Evolutionary conservation across 2,797 vertebrate genomes (phyloP), one percentile per base, ranked within the genome.

Genomic region (Arrhamphus sclerolepis): DNA sequence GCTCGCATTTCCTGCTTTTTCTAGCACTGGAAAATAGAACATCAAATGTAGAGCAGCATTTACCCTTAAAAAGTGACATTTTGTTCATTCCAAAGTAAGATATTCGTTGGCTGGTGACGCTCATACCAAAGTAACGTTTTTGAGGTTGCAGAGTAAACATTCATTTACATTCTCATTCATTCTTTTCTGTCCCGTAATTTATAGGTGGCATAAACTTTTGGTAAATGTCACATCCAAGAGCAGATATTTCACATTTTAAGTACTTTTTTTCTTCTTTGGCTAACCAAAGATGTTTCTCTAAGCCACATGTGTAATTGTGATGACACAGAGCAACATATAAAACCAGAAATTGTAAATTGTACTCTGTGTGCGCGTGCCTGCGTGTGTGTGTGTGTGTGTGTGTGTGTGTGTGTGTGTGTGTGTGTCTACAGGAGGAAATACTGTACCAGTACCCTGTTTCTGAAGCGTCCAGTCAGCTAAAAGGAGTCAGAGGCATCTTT

Each of bases 401-500:
- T n/a, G n/a, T n/a, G n/a, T n/a, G n/a, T 6, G 24, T 6, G 28
- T 34, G 10, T 34, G 31, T 34, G 9, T 11, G 8, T 34, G 31
- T 34, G 31, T 34, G 10, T 72, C 2, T 68, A 40, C 71, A 93
- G 96, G 95, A 98, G 87, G 97, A 98, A 89, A 96, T 99, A 77
- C 78, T 97, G 82, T 99, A 98, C 88, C 94, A 95, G 82, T 99
- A 96, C 70, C 97, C 97, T 0, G 70, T 87, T 67, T 95, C 95
- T 29, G 95, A 96, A 70, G 94, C 94, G 1, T 96, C 96, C 46
- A 78, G 89, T 60, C 96, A 95, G 89, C 92, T 99, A 73, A 98
- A 95, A 84, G 95, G 93, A 44, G 93, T 98, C 56, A 89, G 97
- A 54, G 97, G 97, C 40, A 95, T 99, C 89, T 99, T 98, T 88